phyloP scores from a whole-genome alignment of 2,113 vertebrate genomes.

The Anguilla rostrata region DNA sequence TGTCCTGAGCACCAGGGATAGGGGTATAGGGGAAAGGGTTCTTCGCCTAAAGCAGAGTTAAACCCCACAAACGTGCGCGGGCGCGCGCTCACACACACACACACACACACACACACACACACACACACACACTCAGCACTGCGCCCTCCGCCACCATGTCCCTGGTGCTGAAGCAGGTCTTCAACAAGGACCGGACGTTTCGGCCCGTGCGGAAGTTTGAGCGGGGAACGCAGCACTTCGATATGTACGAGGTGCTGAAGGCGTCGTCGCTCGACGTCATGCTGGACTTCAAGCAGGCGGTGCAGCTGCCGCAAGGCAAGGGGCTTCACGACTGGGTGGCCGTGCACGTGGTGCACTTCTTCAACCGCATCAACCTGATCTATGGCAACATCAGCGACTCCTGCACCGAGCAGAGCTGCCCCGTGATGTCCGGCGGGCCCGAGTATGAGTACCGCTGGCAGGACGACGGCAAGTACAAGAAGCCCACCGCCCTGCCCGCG shows the following conservation, averaged over 20 bases:
- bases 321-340: conserved; percentile 60
- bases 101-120: no score
- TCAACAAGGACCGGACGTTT: conserved; percentile 34
- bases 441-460: conserved; percentile 83
- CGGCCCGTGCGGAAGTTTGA: conserved; percentile 29
- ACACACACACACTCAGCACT: no score
- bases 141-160: conserved; percentile 12
- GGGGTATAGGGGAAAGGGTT: no score
- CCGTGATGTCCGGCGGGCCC: conserved; percentile 78
- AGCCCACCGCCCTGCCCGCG: conserved; percentile 73
- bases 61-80: conserved; percentile 1
- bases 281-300: conserved; percentile 25
- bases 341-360: conserved; percentile 32
- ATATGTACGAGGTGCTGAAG: conserved; percentile 27
- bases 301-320: conserved; percentile 18
- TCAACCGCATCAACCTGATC: conserved; percentile 73
- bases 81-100: no score
- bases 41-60: conserved; percentile 30
- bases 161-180: conserved; percentile 23
- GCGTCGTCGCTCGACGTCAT: conserved; percentile 21
- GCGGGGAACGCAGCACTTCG: conserved; percentile 26
- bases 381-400: conserved; percentile 79
- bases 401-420: conserved; percentile 75
- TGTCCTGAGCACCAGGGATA: not conserved
- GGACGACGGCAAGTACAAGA: conserved; percentile 72